Percentiles rank a stretch among this genome's conserved stretches.
These are phyloP conservation scores for Archaeoteleia sp. DNA, from an alignment of 2,888 invertebrate species.

Conservation along the genomic window DNA sequence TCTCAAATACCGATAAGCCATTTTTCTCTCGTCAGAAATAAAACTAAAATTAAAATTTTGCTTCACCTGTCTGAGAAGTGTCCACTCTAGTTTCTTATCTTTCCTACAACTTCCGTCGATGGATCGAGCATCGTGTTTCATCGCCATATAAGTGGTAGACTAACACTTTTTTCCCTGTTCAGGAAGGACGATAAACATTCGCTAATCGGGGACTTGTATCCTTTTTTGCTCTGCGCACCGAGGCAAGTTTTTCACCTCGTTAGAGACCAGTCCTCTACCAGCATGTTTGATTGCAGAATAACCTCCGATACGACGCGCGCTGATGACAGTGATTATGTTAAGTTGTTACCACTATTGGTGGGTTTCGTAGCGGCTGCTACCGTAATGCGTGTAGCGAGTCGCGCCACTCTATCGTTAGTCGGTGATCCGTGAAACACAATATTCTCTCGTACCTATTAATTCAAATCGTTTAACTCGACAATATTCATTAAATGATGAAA, in stretches of 20 bases:
- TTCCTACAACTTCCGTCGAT: constrained; percentile 5
- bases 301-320: constrained; percentile 9
- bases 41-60: background rate
- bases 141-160: constrained; percentile 25
- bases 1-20: too few species aligned
- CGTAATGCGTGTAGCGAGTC: too few species aligned
- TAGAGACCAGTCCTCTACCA: constrained; percentile 24
- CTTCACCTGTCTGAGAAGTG: too few species aligned
- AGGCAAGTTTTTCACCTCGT: constrained; percentile 33
- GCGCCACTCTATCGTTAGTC: too few species aligned
- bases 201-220: constrained; percentile 26
- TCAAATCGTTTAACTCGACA: too few species aligned
- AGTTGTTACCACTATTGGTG: constrained; percentile 22
- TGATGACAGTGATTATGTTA: constrained; percentile 39
- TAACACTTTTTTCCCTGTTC: constrained; percentile 18
- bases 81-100: too few species aligned
- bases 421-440: too few species aligned
- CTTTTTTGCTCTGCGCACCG: constrained; percentile 7
- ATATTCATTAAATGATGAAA: too few species aligned
- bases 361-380: background rate
- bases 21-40: constrained; percentile 2
- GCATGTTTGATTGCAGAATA: constrained; percentile 11
- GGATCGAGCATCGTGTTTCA: constrained; percentile 17
- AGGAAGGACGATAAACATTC: constrained; percentile 25
- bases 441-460: too few species aligned